These are phyloP conservation scores for Syrmaticus mikado DNA, from an alignment of 2,113 vertebrate species.

Conservation along the genomic window DNA sequence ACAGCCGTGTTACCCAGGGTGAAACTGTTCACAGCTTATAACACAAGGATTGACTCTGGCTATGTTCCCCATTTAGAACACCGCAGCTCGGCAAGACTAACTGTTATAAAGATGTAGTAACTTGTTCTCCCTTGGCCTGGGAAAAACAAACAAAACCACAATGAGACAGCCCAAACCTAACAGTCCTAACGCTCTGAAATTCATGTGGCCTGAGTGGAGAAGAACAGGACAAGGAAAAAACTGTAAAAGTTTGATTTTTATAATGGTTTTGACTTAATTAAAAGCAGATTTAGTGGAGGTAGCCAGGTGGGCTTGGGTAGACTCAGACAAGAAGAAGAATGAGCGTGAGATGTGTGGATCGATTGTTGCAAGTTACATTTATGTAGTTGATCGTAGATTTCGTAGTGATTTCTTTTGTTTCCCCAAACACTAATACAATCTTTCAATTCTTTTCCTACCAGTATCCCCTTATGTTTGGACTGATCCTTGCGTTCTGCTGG, in stretches of 20 bases:
- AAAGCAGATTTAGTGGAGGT: neutral
- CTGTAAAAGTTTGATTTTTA: neutral
- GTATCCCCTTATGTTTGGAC: constrained; percentile 89
- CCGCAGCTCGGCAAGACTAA: neutral
- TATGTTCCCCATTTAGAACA: rapidly evolving
- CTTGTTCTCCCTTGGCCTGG: neutral
- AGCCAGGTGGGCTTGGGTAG: neutral
- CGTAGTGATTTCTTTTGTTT: neutral
- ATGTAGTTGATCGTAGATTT: neutral
- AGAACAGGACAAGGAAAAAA: neutral
- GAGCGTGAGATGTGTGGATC: neutral
- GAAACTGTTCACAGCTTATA: neutral
- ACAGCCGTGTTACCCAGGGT: neutral
- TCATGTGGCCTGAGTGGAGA: neutral
- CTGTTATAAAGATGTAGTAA: neutral
- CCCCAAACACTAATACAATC: neutral
- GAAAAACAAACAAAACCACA: neutral
- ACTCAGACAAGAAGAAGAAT: neutral
- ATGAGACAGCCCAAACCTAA: no score
- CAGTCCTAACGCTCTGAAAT: neutral
- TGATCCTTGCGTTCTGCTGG: constrained; percentile 89
- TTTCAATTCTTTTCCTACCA: constrained; percentile 59
- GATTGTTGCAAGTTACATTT: neutral
- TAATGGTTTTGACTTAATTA: neutral
- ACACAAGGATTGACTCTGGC: neutral